Conservation (phyloP, 2,888 invertebrate genomes). For the Molorchus minor region DNA sequence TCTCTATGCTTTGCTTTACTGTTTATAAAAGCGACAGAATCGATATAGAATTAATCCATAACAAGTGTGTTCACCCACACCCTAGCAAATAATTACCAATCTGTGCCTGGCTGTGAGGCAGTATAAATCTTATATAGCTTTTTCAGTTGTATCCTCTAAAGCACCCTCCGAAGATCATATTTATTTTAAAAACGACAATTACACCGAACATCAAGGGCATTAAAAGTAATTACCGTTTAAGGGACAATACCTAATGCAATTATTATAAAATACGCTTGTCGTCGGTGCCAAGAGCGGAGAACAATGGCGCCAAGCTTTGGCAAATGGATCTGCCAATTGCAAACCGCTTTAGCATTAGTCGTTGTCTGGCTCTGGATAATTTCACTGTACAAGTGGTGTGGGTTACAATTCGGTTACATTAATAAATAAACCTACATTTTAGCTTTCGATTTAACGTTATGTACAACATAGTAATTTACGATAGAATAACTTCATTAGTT, state of each 20-base stretch:
- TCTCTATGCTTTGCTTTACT: too few relatives aligned
- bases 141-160: too few relatives aligned
- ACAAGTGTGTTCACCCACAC: too few relatives aligned
- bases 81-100: too few relatives aligned
- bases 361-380: slow-evolving; percentile 1
- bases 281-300: not conserved
- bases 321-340: slow-evolving; percentile 2
- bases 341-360: slow-evolving; percentile 1
- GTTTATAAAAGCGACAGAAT: too few relatives aligned
- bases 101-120: too few relatives aligned
- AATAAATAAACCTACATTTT: too few relatives aligned
- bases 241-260: slow-evolving; percentile 2
- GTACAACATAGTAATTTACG: too few relatives aligned
- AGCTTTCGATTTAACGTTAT: too few relatives aligned
- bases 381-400: not conserved
- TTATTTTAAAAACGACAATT: slow-evolving; percentile 1
- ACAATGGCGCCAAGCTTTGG: not conserved
- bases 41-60: too few relatives aligned
- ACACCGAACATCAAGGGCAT: slow-evolving; percentile 3
- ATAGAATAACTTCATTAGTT: too few relatives aligned
- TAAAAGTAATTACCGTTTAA: slow-evolving; percentile 3
- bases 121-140: too few relatives aligned
- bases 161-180: not conserved
- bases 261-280: slow-evolving; percentile 3
- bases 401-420: not conserved